Evolutionary conservation across 1,140 invertebrate genomes (phyloP), one percentile per base, ranked within the genome.

Genomic region (Ostrea denselamellosa): DNA sequence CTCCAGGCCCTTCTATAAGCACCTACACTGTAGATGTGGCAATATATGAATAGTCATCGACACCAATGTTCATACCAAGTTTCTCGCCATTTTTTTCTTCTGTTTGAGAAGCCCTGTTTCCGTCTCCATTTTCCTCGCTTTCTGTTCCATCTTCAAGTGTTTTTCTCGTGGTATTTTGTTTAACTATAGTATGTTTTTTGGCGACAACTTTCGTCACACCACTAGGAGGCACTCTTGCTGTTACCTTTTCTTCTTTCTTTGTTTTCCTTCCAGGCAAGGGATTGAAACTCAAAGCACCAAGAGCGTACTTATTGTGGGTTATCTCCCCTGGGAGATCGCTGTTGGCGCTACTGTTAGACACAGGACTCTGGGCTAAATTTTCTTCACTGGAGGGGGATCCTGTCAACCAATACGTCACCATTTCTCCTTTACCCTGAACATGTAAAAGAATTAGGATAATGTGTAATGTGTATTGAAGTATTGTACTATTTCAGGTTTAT

Each of bases 321-420:
- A 83, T 83, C 34, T 83, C 81, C 51, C 81, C 81, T 14, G 81
- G 81, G 19, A 83, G 81, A 52, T 83, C 81, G 51, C 52, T 9
- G 51, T 51, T 83, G 52, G 81, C 81, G 19, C 52, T 54, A 17
- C 52, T 54, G 52, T 83, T 34, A 8, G 44, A 52, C 8, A 83
- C n/a, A 7, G 44, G 44, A 8, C 52, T 54, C 34, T 83, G 34
- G 34, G 52, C 44, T n/a, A 52, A 19, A n/a, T n/a, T 83, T 83
- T n/a, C 81, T 0, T 17, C 17, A 22, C 81, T 83, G 7, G 81
- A 52, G 14, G n/a, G n/a, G 17, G 14, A 52, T 17, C 44, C 25
- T 12, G 28, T 51, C 22, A 88, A 22, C 87, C 87, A 88, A 58
- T 88, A 88, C 19, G 87, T 88, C 28, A 88, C 34, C 87, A 88